Evolutionary conservation across 2,888 invertebrate species (phyloP), one percentile per base, ranked within the genome.

Genomic region (Cheiracanthium punctorium): DNA sequence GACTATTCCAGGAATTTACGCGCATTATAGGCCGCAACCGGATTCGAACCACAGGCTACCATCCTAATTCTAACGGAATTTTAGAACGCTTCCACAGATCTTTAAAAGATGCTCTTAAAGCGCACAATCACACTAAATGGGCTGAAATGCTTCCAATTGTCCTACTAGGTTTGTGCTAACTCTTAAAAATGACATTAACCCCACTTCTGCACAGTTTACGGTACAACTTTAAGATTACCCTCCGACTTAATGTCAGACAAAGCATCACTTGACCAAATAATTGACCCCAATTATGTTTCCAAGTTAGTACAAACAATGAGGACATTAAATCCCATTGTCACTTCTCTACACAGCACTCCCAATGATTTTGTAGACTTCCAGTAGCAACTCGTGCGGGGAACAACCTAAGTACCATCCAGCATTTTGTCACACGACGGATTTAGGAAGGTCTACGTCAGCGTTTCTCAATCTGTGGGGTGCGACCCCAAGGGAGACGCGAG

Each of bases 191-290:
- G 69, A 77, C 1, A 24, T 20, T 12, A 17, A 32, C 5, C n/a
- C 30, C 8, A 14, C 70, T 10, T 5, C 32, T 20, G 67, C 65
- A 7, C 20, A 76, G 76, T 76, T 10, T 76, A 76, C 33, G 65
- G 65, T 29, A 30, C 29, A 7, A 64, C 76, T 0, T 12, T 76
- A 7, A 65, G 43, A 41, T 37, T 76, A 5, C 76, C 76, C 10
- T 48, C 43, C 2, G 43, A 48, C 17, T 10, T 37, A 4, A 37
- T 37, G n/a, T n/a, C n/a, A n/a, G n/a, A n/a, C n/a, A n/a, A n/a
- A n/a, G n/a, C n/a, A n/a, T n/a, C n/a, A n/a, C n/a, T n/a, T n/a
- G n/a, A n/a, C n/a, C n/a, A n/a, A n/a, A n/a, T n/a, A n/a, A n/a
- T n/a, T n/a, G n/a, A n/a, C n/a, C n/a, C n/a, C n/a, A n/a, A n/a